Evolutionary conservation across 2,113 vertebrate species (phyloP), one percentile per base, ranked within the genome.

Genomic region (Amphilophus citrinellus): DNA sequence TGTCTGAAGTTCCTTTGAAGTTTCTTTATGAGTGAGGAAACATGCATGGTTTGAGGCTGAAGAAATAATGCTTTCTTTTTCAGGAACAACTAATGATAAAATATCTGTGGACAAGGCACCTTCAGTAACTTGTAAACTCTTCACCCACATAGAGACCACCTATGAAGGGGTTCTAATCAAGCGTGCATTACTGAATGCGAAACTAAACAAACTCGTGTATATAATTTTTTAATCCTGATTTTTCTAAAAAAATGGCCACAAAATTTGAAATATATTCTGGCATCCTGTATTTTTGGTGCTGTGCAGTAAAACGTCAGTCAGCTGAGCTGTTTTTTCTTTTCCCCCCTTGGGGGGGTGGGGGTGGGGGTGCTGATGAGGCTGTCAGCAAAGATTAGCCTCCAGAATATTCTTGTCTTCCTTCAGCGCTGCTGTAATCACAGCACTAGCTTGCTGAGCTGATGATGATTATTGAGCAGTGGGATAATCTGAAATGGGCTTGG

Each of bases 401-500:
- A 79, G 66, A 90, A 76, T 77, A 85, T 86, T 86, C 68, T 83
- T 20, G 39, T 83, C 65, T 79, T 79, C 56, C 77, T 88, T 87
- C 80, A 81, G 81, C 30, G 71, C 77, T 79, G 62, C 66, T 68
- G 61, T 90, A 89, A 92, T 93, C 88, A 89, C 88, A 58, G 75
- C 75, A 89, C 78, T 78, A 61, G 39, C 80, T 59, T 77, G 65
- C 82, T 73, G 83, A 82, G 87, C 79, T 82, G 79, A 80, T 81
- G 84, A 87, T 88, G 60, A 84, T 85, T 92, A 86, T 88, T 85
- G 82, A 91, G 88, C 62, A 44, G 71, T 76, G 73, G 89, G 85
- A 92, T 94, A 91, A 92, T 93, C 77, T 89, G 7, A 87, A 92
- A 87, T 65, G 57, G 39, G 59, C 68, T 66, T 14, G 47, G 15